phyloP scores from a whole-genome alignment of 2,113 vertebrate genomes.

The Hyaena hyaena region DNA sequence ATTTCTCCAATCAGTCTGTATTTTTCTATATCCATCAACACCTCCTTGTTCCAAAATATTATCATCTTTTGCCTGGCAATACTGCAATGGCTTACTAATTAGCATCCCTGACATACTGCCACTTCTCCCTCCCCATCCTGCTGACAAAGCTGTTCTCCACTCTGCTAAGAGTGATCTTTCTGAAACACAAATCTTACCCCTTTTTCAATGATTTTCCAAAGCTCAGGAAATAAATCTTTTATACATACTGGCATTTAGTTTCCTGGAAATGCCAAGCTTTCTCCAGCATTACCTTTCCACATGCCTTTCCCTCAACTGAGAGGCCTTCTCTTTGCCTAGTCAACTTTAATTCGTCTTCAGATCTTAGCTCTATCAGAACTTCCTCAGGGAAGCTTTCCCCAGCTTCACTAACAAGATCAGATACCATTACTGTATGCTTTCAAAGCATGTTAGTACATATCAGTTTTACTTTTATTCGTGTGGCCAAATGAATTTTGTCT shows the following conservation, averaged over 20 bases:
- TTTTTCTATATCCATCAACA: background rate
- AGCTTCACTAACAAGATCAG: background rate
- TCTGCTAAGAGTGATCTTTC: slow-evolving; percentile 3
- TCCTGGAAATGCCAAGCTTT: background rate
- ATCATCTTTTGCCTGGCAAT: background rate
- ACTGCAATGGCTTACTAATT: background rate
- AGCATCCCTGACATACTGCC: background rate
- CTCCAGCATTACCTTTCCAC: background rate
- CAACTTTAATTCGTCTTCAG: background rate
- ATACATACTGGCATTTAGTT: background rate
- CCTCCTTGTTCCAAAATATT: background rate
- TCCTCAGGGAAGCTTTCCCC: background rate
- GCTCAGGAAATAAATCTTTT: background rate
- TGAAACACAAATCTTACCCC: slow-evolving; percentile 15
- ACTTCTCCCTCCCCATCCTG: background rate
- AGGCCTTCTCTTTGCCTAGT: background rate
- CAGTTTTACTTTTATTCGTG: slow-evolving; percentile 15
- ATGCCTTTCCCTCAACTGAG: background rate
- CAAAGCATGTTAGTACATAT: background rate
- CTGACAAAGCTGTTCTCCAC: background rate
- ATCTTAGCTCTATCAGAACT: background rate
- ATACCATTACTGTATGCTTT: background rate
- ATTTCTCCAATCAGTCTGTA: background rate
- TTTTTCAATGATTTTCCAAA: background rate
- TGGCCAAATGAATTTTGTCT: background rate